phyloP scores from a whole-genome alignment of 1,140 invertebrate genomes.

The Meloidogyne chitwoodi region DNA sequence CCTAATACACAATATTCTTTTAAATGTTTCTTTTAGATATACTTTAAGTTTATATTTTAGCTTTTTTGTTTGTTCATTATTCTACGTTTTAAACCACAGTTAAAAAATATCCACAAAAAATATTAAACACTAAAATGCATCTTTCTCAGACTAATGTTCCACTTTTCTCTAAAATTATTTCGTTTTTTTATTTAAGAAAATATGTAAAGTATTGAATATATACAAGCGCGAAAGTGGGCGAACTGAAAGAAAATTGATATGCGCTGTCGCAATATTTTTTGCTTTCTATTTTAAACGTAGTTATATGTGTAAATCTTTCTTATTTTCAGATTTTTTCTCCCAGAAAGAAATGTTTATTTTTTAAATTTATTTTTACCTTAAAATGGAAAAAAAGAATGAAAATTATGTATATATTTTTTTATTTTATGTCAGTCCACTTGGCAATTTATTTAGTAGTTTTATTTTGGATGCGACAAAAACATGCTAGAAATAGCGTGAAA shows the following conservation, averaged over 20 bases:
- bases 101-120: not conserved
- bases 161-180: not conserved
- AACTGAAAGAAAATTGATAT: not conserved
- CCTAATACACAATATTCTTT: no score
- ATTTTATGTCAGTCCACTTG: not conserved
- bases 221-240: not conserved
- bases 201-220: not conserved
- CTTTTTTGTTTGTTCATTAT: not conserved
- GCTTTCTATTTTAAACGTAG: not conserved
- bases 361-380: not conserved
- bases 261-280: not conserved
- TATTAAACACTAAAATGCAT: not conserved
- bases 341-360: not conserved
- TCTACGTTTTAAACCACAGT: not conserved
- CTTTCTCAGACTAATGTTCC: not conserved
- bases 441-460: not conserved
- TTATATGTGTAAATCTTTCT: not conserved
- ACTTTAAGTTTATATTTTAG: no score
- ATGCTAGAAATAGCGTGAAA: not conserved
- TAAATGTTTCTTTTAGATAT: no score
- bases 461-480: not conserved
- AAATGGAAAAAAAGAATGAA: not conserved
- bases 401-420: not conserved
- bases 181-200: not conserved
- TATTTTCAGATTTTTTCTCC: not conserved